phyloP scores from a whole-genome alignment of 1,140 invertebrate genomes.

The Ladona fulva region DNA sequence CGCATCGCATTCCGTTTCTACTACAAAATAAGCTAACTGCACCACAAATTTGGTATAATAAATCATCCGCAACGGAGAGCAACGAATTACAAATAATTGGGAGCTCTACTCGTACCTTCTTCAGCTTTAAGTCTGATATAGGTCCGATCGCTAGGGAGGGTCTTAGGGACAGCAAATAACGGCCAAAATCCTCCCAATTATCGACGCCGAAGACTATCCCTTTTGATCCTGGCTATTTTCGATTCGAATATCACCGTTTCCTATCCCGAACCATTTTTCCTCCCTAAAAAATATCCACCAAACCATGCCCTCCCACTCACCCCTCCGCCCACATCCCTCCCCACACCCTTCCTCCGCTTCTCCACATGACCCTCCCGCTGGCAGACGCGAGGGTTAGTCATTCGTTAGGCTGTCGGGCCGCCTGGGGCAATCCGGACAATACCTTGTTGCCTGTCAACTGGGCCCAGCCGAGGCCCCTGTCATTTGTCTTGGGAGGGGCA shows the following conservation, averaged over 20 bases:
- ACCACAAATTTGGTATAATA: no score
- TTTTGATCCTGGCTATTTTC: not conserved
- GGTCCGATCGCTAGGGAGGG: no score
- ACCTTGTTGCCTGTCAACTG: slow-evolving; percentile 21
- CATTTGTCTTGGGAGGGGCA: slow-evolving; percentile 22
- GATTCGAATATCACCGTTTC: not conserved
- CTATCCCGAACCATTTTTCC: not conserved
- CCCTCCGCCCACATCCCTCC: not conserved
- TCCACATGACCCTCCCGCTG: not conserved
- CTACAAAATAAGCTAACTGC: no score
- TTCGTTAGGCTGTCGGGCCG: slow-evolving; percentile 16
- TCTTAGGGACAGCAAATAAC: no score
- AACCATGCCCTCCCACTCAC: not conserved
- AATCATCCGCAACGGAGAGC: no score
- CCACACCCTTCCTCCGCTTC: not conserved
- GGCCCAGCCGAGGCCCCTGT: slow-evolving; percentile 17
- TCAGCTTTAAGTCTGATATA: no score
- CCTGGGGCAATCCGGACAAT: slow-evolving; percentile 21
- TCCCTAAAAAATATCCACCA: not conserved
- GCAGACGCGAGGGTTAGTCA: not conserved
- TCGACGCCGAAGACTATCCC: no score
- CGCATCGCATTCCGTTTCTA: no score
- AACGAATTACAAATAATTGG: no score
- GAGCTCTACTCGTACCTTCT: no score
- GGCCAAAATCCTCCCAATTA: no score